Evolutionary conservation across 2,888 invertebrate species (phyloP).

Genomic region (Ischnura elegans): DNA sequence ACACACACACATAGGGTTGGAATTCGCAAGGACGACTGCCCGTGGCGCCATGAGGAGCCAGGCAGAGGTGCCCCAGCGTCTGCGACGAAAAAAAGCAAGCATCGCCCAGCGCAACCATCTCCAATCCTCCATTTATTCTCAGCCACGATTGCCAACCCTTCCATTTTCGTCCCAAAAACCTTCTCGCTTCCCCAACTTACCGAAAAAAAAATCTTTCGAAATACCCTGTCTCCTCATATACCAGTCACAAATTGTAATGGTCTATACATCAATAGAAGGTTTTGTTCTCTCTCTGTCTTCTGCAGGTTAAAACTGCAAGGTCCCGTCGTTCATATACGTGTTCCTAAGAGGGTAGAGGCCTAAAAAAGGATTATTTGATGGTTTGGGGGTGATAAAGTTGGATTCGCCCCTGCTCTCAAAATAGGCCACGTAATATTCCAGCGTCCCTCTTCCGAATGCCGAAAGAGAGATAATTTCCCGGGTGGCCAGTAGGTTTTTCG

Average conservation of each 20-base stretch:
- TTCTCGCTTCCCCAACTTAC: neutral
- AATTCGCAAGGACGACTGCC: slow-evolving; percentile 46
- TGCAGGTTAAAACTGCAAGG: neutral
- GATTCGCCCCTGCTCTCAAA: neutral
- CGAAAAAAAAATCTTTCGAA: too few species aligned
- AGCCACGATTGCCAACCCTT: neutral
- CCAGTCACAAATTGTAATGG: slow-evolving; percentile 3
- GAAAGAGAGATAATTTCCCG: neutral
- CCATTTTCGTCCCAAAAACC: neutral
- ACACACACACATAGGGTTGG: neutral
- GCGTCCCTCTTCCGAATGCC: neutral
- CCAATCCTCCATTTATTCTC: slow-evolving; percentile 17
- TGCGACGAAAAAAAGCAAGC: slow-evolving; percentile 41
- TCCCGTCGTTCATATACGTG: neutral
- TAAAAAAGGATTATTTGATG: neutral
- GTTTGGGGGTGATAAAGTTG: neutral
- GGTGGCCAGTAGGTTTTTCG: neutral
- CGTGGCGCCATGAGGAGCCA: slow-evolving; percentile 14
- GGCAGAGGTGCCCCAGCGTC: slow-evolving; percentile 57
- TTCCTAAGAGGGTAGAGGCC: neutral
- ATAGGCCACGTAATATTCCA: neutral
- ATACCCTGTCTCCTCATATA: neutral
- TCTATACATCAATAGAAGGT: slow-evolving; percentile 31
- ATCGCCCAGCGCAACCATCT: neutral
- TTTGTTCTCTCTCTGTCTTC: neutral